Conservation (phyloP, 2,113 vertebrate species). For the Apodemus sylvaticus region DNA sequence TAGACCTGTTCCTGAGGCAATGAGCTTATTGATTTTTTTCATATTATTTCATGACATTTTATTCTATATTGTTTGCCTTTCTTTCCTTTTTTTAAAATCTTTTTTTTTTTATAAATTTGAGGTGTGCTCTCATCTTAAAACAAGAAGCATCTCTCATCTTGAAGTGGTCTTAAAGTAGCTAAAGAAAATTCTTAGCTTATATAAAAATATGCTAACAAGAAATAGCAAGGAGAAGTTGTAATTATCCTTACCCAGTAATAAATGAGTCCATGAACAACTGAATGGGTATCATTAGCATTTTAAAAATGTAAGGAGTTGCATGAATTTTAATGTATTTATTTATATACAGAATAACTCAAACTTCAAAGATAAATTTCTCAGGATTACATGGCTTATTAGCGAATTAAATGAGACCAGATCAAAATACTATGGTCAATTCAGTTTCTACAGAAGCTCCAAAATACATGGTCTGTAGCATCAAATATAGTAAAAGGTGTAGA, state of each 20-base stretch:
- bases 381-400: constrained; percentile 31
- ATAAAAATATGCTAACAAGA: background rate
- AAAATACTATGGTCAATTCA: background rate
- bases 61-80: background rate
- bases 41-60: background rate
- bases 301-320: background rate
- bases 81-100: background rate
- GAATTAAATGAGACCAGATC: constrained; percentile 29
- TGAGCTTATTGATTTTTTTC: background rate
- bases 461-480: background rate
- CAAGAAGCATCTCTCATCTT: background rate
- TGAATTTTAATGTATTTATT: constrained; percentile 35
- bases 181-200: constrained; percentile 10
- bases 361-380: constrained; percentile 23
- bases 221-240: background rate
- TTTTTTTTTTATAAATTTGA: background rate
- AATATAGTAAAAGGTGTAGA: background rate
- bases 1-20: background rate
- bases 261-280: background rate
- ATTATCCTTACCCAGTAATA: background rate
- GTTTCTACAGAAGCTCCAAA: constrained; percentile 14
- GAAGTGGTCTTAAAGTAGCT: constrained; percentile 2
- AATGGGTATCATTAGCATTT: constrained; percentile 2
- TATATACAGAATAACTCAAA: constrained; percentile 37
- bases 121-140: background rate